Base-by-base conservation (phyloP, 2,888 invertebrate genomes). In the Scelioninae gen. 1 region DNA sequence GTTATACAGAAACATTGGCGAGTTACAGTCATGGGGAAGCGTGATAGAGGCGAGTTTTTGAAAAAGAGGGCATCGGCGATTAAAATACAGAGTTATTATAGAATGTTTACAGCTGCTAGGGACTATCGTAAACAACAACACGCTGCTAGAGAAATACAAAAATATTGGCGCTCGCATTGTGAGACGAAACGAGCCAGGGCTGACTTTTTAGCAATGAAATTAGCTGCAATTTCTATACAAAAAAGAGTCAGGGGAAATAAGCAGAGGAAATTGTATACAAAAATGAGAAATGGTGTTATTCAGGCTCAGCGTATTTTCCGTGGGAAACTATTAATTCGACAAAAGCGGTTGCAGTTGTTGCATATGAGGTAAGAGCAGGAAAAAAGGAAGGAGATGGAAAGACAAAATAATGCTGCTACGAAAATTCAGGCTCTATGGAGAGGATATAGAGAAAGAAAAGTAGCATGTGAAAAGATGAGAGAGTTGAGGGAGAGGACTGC, bases 91-190 rank as follows among this genome's bases (percentile, higher is more conserved):
- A 91, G 90, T 45, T 89, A 88, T 49, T 92, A 92, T 85, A 91
- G 93, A 85, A 86, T 87, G 80, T 47, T 83, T 13, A 85, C 86
- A 32, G 83, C 85, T 5, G 89, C 91, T 23, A 53, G 82, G 5
- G 60, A 89, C 11, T 87, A 85, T 76, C 1, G 69, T 0, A 11
- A 32, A 3, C 69, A 45, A 32, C 85, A 65, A 45, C 60, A 86
- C 29, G 92, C 92, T 0, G 91, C 89, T 1, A 51, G 90, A 0
- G 93, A 89, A 83, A 93, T 95, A 58, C 94, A 95, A 87, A 89
- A 88, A 6, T 94, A 93, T 93, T 94, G 93, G 85, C 92, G 88
- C 84, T 93, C 86, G 5, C 85, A 86, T 45, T 62, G 85, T 29
- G 55, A 85, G 32, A 89, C 88, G 58, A 86, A 87, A 40, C 87